These are phyloP conservation scores for Thermophis baileyi DNA, from an alignment of 2,113 vertebrate species.

Conservation along the genomic window DNA sequence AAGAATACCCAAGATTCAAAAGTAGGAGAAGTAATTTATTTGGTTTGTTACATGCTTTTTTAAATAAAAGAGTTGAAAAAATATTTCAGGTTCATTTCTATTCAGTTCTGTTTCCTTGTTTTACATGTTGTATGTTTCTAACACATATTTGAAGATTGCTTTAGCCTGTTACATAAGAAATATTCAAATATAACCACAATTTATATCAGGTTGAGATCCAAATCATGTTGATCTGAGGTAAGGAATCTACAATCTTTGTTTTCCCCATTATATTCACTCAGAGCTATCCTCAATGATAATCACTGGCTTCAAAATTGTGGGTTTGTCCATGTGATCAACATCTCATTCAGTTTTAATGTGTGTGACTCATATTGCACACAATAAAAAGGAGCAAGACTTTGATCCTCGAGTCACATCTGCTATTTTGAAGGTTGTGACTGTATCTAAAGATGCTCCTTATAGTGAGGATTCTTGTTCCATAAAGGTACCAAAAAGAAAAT, in stretches of 20 bases:
- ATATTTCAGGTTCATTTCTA: background rate
- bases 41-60: background rate
- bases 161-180: background rate
- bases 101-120: background rate
- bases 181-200: background rate
- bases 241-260: background rate
- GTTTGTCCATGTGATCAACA: background rate
- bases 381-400: background rate
- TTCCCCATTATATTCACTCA: background rate
- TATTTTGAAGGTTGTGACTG: background rate
- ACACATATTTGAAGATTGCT: background rate
- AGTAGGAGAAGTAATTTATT: background rate
- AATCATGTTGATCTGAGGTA: background rate
- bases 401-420: background rate
- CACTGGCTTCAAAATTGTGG: background rate
- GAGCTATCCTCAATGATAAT: background rate
- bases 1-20: background rate
- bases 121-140: background rate
- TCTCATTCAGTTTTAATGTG: background rate
- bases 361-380: background rate
- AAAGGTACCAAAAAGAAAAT: background rate
- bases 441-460: background rate
- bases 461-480: background rate
- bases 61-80: background rate
- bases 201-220: background rate